A percentile compares a stretch with the other conserved stretches of the same genome.
These are phyloP conservation scores for Gymnocypris eckloni DNA, from an alignment of 2,797 vertebrate genomes.

Conservation along the genomic window DNA sequence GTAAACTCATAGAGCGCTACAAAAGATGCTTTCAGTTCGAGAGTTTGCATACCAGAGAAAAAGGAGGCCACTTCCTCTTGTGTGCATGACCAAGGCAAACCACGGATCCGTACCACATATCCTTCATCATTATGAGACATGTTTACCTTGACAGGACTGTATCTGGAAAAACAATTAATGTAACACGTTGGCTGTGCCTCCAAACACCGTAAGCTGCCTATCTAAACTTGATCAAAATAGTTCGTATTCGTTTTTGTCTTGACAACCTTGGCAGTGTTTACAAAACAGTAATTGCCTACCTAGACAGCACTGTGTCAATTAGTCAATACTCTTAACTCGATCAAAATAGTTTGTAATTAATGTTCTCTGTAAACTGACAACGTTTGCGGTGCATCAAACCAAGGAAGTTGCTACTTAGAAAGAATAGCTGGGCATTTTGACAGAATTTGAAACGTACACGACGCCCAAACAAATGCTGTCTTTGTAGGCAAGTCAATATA, in stretches of 20 bases:
- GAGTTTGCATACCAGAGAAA: constrained; percentile 78
- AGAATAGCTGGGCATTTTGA: not conserved
- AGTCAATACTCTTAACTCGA: not conserved
- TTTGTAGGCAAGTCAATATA: not conserved
- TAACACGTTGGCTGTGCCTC: not conserved
- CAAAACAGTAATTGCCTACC: not conserved
- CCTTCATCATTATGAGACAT: constrained; percentile 84
- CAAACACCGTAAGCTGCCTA: not conserved
- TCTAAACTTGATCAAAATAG: not conserved
- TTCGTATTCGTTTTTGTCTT: not conserved
- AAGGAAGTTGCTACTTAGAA: not conserved
- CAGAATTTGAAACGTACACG: not conserved
- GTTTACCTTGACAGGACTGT: constrained; percentile 58
- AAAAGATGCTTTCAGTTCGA: not conserved
- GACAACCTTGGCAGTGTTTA: not conserved
- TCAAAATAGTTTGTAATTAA: not conserved
- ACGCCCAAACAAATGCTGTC: not conserved
- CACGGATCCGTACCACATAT: constrained; percentile 85
- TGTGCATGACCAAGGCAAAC: constrained; percentile 86
- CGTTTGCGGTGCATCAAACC: not conserved
- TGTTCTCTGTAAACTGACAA: not conserved
- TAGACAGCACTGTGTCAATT: not conserved
- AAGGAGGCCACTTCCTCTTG: constrained; percentile 84
- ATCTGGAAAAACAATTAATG: constrained; percentile 10
- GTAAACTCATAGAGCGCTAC: not conserved